Conservation (phyloP, 23 tunicate species). For the Ascidia mentula region DNA sequence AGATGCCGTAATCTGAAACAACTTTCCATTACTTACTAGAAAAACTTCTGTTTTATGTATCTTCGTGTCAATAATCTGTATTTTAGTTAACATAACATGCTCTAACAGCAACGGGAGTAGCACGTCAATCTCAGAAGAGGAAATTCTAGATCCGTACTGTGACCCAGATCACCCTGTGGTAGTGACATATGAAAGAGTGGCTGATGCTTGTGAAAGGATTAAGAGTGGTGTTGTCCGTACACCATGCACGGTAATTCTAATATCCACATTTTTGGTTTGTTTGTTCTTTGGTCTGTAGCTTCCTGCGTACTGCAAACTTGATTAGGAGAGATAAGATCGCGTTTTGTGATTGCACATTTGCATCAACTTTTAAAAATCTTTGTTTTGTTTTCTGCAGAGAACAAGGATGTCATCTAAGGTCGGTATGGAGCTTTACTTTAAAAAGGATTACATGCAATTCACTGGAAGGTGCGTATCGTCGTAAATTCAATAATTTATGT, state of each 20-base stretch:
- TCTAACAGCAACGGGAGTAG: neutral
- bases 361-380: too few species aligned
- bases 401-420: slow-evolving; percentile 72
- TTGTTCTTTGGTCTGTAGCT: neutral
- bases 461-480: slow-evolving; percentile 99
- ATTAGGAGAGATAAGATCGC: too few species aligned
- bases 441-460: slow-evolving; percentile 95
- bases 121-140: neutral
- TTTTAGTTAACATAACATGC: too few species aligned
- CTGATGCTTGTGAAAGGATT: slow-evolving; percentile 58
- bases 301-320: too few species aligned
- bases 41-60: too few species aligned
- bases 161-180: slow-evolving; percentile 84
- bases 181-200: slow-evolving; percentile 58
- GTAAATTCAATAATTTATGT: too few species aligned
- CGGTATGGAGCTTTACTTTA: slow-evolving; percentile 82
- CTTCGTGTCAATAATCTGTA: too few species aligned
- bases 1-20: too few species aligned
- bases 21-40: too few species aligned
- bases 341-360: too few species aligned
- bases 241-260: slow-evolving; percentile 91
- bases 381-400: too few species aligned
- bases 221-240: slow-evolving; percentile 80
- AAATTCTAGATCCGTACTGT: slow-evolving; percentile 74
- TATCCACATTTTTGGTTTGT: too few species aligned